Conservation (phyloP, 2,888 invertebrate species). For the Drosophila prostipennis region DNA sequence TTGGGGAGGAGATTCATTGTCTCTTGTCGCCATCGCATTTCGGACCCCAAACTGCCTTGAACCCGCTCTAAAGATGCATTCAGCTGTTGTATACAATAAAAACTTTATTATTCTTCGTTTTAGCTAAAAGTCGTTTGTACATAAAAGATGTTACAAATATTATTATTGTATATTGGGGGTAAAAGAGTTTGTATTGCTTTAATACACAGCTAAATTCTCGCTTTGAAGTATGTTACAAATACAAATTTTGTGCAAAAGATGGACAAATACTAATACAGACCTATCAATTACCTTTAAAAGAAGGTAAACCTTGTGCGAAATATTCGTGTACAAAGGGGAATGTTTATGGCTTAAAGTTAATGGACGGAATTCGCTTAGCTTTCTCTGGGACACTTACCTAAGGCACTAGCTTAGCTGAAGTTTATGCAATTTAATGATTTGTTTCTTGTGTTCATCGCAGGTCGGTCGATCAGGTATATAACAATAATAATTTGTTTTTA, state of each 20-base stretch:
- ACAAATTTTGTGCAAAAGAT: too few relatives aligned
- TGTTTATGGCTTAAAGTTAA: slow-evolving; percentile 43
- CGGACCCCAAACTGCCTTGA: slow-evolving; percentile 51
- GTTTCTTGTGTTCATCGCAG: slow-evolving; percentile 7
- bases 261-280: not conserved
- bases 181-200: slow-evolving; percentile 19
- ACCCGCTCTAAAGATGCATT: slow-evolving; percentile 48
- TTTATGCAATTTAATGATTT: slow-evolving; percentile 69
- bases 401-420: slow-evolving; percentile 68
- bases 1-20: slow-evolving; percentile 30
- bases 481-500: slow-evolving; percentile 43
- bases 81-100: slow-evolving; percentile 65
- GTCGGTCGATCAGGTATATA: slow-evolving; percentile 40
- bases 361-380: slow-evolving; percentile 47
- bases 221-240: slow-evolving; percentile 45
- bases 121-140: slow-evolving; percentile 73
- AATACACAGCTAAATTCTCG: slow-evolving; percentile 30
- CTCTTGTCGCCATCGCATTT: not conserved
- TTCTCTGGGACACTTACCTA: slow-evolving; percentile 51
- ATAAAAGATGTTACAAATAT: slow-evolving; percentile 54
- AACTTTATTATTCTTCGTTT: slow-evolving; percentile 69
- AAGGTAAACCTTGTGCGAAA: slow-evolving; percentile 25
- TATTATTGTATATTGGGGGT: slow-evolving; percentile 37
- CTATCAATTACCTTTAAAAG: slow-evolving; percentile 27
- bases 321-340: slow-evolving; percentile 31